phyloP scores from a whole-genome alignment of 1,140 invertebrate species.

The Drosophila ironensis region DNA sequence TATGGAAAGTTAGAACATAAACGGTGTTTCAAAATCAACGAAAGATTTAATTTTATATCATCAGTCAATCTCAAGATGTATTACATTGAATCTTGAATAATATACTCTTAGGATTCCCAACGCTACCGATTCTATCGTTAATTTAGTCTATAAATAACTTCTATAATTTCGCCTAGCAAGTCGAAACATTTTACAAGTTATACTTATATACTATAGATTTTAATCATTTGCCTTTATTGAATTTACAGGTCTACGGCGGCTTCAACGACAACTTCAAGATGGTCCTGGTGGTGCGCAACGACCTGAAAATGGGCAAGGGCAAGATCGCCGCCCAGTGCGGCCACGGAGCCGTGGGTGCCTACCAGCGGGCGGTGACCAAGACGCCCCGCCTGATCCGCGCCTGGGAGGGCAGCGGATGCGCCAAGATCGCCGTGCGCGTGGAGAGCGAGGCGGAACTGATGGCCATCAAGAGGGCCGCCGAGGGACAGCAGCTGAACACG shows the following conservation, averaged over 20 bases:
- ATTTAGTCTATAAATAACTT: too few species aligned
- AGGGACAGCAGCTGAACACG: constrained; percentile 86
- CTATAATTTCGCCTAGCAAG: too few species aligned
- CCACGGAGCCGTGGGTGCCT: constrained; percentile 93
- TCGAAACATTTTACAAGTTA: neutral
- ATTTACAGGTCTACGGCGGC: constrained; percentile 53
- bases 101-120: too few species aligned
- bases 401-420: constrained; percentile 91
- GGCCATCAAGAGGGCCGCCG: constrained; percentile 87
- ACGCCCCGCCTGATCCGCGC: constrained; percentile 86
- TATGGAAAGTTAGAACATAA: too few species aligned
- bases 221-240: neutral
- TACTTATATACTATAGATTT: too few species aligned
- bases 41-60: too few species aligned
- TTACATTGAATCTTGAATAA: too few species aligned
- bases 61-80: too few species aligned
- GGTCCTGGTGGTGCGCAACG: constrained; percentile 93
- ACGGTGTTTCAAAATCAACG: too few species aligned
- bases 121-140: too few species aligned
- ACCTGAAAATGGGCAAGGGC: constrained; percentile 96
- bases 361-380: constrained; percentile 86
- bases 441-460: constrained; percentile 87
- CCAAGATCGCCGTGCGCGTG: constrained; percentile 91
- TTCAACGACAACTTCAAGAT: constrained; percentile 87
- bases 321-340: constrained; percentile 96